Conservation (phyloP, 2,797 vertebrate species). For the Dicrostonyx torquatus region DNA sequence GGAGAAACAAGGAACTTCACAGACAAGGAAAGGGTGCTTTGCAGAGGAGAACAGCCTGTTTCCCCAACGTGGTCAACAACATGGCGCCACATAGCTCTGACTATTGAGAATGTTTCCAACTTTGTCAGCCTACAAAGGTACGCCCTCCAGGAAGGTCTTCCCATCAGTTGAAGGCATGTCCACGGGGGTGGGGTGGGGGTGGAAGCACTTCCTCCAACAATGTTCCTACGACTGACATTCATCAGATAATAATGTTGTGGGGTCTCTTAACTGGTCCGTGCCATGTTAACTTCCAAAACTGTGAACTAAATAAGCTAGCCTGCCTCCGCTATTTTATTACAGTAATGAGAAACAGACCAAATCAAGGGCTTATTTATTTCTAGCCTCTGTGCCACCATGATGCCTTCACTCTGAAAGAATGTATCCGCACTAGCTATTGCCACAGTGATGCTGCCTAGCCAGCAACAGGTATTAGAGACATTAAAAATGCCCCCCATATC, state of each 20-base stretch:
- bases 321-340: neutral
- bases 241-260: neutral
- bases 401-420: neutral
- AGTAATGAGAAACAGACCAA: neutral
- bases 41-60: neutral
- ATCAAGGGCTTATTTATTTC: neutral
- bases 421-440: neutral
- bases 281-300: neutral
- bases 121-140: neutral
- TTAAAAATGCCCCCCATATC: neutral
- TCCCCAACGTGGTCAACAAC: neutral
- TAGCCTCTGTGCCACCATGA: neutral
- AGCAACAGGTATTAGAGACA: neutral
- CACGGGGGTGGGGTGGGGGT: neutral
- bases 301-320: neutral
- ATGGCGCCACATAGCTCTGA: conserved; percentile 10
- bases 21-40: neutral
- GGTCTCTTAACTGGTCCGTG: neutral
- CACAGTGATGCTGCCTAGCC: neutral
- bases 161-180: neutral
- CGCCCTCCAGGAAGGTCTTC: neutral
- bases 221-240: no score
- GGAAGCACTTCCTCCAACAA: neutral
- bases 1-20: neutral
- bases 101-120: conserved; percentile 9